Evolutionary conservation across 2,888 invertebrate genomes (phyloP), one percentile per base, ranked within the genome.

Genomic region (Phalangium opilio): DNA sequence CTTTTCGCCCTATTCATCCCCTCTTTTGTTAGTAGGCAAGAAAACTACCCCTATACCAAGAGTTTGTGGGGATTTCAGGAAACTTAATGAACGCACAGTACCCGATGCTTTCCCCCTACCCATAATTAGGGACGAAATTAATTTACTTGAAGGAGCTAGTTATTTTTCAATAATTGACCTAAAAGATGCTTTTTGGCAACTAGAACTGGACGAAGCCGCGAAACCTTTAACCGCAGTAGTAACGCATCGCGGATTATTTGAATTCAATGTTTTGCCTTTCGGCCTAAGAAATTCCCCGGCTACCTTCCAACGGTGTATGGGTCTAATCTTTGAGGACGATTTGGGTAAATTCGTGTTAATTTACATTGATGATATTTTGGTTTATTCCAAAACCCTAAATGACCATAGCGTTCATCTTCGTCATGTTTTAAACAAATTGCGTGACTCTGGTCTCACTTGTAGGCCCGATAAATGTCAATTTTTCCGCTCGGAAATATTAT

Each of bases 301-400:
- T 7, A 17, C 27, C 14, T 46, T 46, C 19, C 41, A 41, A 14
- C 10, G 41, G 1, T 17, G 33, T 3, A 46, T 46, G 46, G 2
- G 3, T 10, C 3, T 41, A 12, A 20, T 46, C 3, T 41, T 36
- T 14, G 17, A 17, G 27, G 19, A 18, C 8, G 11, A 36, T 4
- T 20, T 2, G 3, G 20, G 2, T 3, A 36, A 19, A 17, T 11
- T 14, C 5, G 18, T 40, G 2, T 15, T 27, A 14, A 20, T 33
- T 3, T 45, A 45, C 21, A 4, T 45, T 12, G 41, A 49, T 14
- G 44, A 45, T 14, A 45, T 49, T 12, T 20, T 44, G 10, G 41
- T 45, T 2, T 43, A 41, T 3, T 32, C 38, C 0, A 12, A 21
- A 14, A 19, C 35, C 12, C 4, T 48, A 14, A 15, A 38, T 1